Evolutionary conservation across 2,888 invertebrate species (phyloP).

Genomic region (Synergus itoensis): DNA sequence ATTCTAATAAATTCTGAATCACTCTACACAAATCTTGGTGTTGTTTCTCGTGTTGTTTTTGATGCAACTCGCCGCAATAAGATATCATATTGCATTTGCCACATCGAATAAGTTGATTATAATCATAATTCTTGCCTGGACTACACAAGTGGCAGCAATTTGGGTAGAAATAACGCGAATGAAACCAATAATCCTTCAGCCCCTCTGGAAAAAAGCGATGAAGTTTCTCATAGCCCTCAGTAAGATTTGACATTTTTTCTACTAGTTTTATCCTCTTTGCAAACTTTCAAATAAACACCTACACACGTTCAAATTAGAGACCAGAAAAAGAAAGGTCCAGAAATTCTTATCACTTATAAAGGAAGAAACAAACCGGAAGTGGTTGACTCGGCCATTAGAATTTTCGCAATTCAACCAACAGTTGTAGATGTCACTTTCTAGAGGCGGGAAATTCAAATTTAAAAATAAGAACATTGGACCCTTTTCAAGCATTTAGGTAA

Average conservation of each 20-base stretch:
- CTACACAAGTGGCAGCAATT: constrained; percentile 73
- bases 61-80: constrained; percentile 69
- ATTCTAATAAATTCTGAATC: constrained; percentile 50
- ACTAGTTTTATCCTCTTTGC: no score
- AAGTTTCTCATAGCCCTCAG: no score
- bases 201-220: background rate
- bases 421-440: background rate
- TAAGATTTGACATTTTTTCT: no score
- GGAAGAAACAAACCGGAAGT: no score
- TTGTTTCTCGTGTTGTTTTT: constrained; percentile 64
- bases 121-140: constrained; percentile 52
- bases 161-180: constrained; percentile 64
- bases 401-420: background rate
- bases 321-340: no score
- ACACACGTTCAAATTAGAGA: no score
- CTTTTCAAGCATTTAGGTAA: no score
- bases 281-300: no score
- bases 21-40: constrained; percentile 66
- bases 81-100: constrained; percentile 68
- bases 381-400: no score
- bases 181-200: background rate
- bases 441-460: background rate
- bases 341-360: no score
- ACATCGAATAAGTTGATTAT: constrained; percentile 65
- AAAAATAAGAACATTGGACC: background rate